Evolutionary conservation across 2,113 vertebrate genomes (phyloP).

Genomic region (Uria aalge): DNA sequence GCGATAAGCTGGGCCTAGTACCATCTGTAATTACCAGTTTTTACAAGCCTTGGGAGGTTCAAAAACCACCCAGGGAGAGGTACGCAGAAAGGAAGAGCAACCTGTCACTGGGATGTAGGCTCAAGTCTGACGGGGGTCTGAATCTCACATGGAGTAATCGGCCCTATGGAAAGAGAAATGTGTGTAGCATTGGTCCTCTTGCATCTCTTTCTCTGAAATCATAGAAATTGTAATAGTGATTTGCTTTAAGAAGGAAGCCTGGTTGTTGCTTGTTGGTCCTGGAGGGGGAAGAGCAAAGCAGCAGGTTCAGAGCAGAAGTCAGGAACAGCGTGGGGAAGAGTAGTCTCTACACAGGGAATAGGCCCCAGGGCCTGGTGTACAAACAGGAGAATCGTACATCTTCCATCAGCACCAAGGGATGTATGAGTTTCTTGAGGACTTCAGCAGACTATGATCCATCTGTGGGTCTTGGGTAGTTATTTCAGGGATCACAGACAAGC

Average conservation of each 20-base stretch:
- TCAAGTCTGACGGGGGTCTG: neutral
- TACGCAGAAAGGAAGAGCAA: neutral
- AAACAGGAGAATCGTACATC: neutral
- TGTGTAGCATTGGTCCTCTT: rapidly evolving
- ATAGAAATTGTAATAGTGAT: neutral
- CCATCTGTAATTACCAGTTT: neutral
- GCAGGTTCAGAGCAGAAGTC: neutral
- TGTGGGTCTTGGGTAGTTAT: rapidly evolving
- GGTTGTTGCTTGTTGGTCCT: neutral
- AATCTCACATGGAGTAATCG: neutral
- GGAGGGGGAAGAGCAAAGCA: neutral
- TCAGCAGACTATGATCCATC: neutral
- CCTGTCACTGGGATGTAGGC: neutral
- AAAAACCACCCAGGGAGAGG: neutral
- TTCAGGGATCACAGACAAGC: neutral
- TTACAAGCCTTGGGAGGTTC: neutral
- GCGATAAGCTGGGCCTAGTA: neutral
- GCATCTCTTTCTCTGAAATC: neutral
- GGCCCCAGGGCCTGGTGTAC: neutral
- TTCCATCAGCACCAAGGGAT: neutral
- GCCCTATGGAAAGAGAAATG: neutral
- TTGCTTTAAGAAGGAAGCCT: neutral
- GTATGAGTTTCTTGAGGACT: neutral
- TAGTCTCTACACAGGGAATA: neutral
- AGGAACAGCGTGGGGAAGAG: neutral